Base-by-base conservation (phyloP, 2,888 invertebrate genomes). In the Tuta absoluta region DNA sequence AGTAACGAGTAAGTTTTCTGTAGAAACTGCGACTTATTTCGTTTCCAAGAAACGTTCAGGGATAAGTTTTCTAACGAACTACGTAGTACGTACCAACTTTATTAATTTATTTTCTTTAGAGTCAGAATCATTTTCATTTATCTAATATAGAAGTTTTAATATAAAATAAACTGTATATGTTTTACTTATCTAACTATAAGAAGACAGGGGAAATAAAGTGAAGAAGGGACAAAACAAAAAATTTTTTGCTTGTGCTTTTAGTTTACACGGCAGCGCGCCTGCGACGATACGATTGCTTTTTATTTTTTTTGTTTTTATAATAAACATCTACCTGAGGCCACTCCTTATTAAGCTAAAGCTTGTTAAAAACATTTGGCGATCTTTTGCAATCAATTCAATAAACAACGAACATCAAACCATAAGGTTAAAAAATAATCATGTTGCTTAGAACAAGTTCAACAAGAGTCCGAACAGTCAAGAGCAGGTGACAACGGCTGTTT, bases 321-420 rank as follows among this genome's bases (percentile, higher is more conserved):
- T n/a, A n/a, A n/a, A n/a, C n/a, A n/a, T n/a, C n/a, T 28, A 28
- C 5, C 28, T 28, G 28, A 28, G 28, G 5, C 2, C 2, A 33
- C 33, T 33, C 7, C 33, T 2, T 33, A 33, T 8, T 8, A 33
- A 33, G 10, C 4, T 33, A 45, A 45, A 17, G n/a, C 2, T 45
- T n/a, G 17, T 45, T 45, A 45, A 45, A 45, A n/a, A 45, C 41
- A 5, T 11, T 17, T n/a, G 45, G 45, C 45, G 45, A 17, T 45
- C n/a, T 45, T 41, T 45, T 45, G 45, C 45, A 45, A 45, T 17
- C n/a, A 45, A 4, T 17, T 45, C 45, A 45, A 45, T 45, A 17
- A n/a, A 45, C n/a, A 45, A 45, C 11, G n/a, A n/a, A 45, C n/a
- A 45, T 45, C 45, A 45, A 45, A 45, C 45, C n/a, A 45, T n/a